Conservation (phyloP, 64 coral and sea anemone species). For the Actinia tenebrosa region DNA sequence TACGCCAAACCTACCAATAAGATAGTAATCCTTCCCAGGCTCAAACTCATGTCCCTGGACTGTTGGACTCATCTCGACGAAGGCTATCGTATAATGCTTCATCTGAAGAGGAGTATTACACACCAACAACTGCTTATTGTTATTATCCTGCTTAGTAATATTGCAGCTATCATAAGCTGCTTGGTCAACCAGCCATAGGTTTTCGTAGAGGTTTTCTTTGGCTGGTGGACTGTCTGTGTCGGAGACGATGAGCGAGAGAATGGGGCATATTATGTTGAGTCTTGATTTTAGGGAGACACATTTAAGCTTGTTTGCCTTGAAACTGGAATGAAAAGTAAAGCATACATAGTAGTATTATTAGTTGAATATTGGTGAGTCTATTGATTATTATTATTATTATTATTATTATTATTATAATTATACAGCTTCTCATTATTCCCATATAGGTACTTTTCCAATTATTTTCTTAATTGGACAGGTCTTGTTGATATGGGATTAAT, state of each 20-base stretch:
- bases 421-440: too few relatives aligned
- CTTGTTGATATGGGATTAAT: too few relatives aligned
- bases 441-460: too few relatives aligned
- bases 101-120: conserved; percentile 64
- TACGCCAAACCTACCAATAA: conserved; percentile 62
- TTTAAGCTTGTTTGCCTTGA: conserved; percentile 23
- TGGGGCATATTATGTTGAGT: conserved; percentile 66
- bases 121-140: conserved; percentile 21
- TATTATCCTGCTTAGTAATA: not conserved
- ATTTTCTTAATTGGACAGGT: too few relatives aligned
- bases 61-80: conserved; percentile 40
- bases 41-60: conserved; percentile 39
- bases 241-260: conserved; percentile 36
- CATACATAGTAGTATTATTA: not conserved
- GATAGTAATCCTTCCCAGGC: conserved; percentile 70
- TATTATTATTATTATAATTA: too few relatives aligned
- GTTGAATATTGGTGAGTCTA: too few relatives aligned
- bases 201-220: conserved; percentile 60
- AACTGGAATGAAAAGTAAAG: conserved; percentile 30
- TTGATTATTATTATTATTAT: too few relatives aligned
- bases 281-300: conserved; percentile 55
- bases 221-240: conserved; percentile 12
- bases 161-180: conserved; percentile 48
- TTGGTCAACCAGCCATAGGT: conserved; percentile 68
- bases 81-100: conserved; percentile 51